Percentiles rank a stretch among this genome's conserved stretches.
Evolutionary conservation across 2,113 vertebrate genomes (phyloP).

Genomic region (Istiophorus platypterus): DNA sequence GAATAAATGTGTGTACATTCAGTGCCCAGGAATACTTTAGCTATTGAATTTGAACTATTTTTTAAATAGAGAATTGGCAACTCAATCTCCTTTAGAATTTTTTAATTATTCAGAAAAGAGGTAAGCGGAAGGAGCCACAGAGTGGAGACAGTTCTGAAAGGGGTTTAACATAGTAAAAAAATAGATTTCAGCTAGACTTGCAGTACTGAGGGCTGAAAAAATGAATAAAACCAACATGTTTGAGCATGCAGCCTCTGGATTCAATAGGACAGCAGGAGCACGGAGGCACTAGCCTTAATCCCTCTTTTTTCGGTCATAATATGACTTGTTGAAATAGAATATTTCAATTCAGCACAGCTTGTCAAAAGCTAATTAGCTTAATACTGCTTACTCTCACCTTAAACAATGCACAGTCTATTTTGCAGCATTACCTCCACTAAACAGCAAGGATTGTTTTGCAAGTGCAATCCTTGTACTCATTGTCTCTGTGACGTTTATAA

Average conservation of each 20-base stretch:
- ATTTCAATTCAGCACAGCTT: background rate
- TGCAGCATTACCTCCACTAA: background rate
- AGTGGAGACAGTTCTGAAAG: conserved; percentile 7
- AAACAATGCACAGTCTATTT: background rate
- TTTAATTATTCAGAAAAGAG: conserved; percentile 30
- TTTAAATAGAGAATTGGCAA: conserved; percentile 32
- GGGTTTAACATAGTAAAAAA: conserved; percentile 41
- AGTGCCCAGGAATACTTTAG: conserved; percentile 1
- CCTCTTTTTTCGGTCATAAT: background rate
- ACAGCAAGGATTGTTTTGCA: background rate
- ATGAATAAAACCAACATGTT: conserved; percentile 53
- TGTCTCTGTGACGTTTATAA: background rate
- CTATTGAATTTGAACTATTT: conserved; percentile 40
- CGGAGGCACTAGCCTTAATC: background rate
- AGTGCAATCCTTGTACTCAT: background rate
- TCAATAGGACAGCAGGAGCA: background rate
- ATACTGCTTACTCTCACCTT: background rate
- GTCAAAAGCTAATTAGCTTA: background rate
- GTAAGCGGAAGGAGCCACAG: conserved; percentile 4
- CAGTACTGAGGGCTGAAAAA: conserved; percentile 35
- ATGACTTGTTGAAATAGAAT: conserved; percentile 7
- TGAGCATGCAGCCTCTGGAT: conserved; percentile 13
- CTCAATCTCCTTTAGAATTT: conserved; percentile 24
- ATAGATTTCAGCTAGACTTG: conserved; percentile 26
- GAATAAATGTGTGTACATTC: conserved; percentile 15